Evolutionary conservation across 2,888 invertebrate genomes (phyloP), one percentile per base, ranked within the genome.

Genomic region (Hydrotaea diabolus): DNA sequence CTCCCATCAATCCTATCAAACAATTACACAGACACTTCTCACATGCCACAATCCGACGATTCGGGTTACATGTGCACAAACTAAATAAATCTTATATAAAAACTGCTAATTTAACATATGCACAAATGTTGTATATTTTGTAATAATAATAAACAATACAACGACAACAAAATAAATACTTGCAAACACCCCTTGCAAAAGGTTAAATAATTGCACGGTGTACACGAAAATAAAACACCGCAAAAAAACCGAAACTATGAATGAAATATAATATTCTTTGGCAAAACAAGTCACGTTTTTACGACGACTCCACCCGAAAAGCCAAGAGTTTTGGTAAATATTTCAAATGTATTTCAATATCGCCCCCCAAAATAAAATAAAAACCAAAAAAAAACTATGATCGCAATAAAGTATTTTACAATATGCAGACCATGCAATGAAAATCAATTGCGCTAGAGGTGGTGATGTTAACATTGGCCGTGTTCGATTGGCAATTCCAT

Each of bases 241-340:
- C 64, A n/a, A 36, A 31, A n/a, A 64, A 36, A 64, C n/a, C n/a
- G 36, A 17, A 64, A 64, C n/a, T 36, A 31, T 64, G 64, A 64
- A 64, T 64, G 64, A 64, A 64, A 64, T 64, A 64, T 36, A n/a
- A 64, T 31, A 36, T 17, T 31, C 36, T 64, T 64, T 64, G 17
- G 36, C 2, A 15, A 64, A 64, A 64, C 64, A 64, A 64, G 64
- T 64, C 64, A 64, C 64, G 64, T 64, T 36, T 36, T 9, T 17
- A 64, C 55, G 5, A 11, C 15, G 49, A 43, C 15, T 49, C 39
- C 39, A 1, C 53, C 53, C 17, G 17, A 21, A 55, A 55, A 21
- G 21, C 49, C 15, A 49, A 13, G 49, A n/a, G 1, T 49, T 49
- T 49, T 49, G 23, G 55, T 19, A 55, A 55, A 53, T 53, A 53